Evolutionary conservation across 2,113 vertebrate species (phyloP), one percentile per base, ranked within the genome.

Genomic region (Ctenodactylus gundi): DNA sequence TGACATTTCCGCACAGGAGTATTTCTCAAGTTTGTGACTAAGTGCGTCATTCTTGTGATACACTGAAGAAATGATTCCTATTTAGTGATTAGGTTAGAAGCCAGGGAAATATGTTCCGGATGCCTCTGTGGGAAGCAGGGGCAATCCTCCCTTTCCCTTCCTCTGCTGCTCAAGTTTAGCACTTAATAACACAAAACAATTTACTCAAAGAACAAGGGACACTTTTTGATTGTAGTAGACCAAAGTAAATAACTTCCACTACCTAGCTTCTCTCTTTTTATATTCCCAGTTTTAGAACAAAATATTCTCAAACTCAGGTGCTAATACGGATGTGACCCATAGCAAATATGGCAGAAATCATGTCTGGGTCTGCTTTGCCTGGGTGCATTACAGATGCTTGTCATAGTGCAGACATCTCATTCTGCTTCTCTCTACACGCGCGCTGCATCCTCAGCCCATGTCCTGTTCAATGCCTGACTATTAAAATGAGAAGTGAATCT

Each of bases 21-120:
- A 80, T 14, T 92, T 92, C 60, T 88, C 27, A 94, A 75, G 58
- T 23, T 68, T 70, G 17, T 82, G 44, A 41, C 57, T 41, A 88
- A 55, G 12, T 76, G 4, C 29, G 88, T 85, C 36, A 81, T 46
- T 75, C 7, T 68, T 72, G 12, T 11, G 20, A 82, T 2, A 46
- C 29, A 6, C 12, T 85, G 91, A 41, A 41, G 39, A 46, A 9
- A 81, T 1, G 25, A 2, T 34, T 76, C 4, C 53, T 68, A 81
- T 73, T 81, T 57, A 85, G 65, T 80, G 78, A 60, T 44, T 46
- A 15, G 85, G 67, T 88, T 25, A 73, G n/a, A 88, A 84, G 67
- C 23, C 17, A 15, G 12, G 77, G 23, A 11, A 88, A 87, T 64
- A 36, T 57, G 15, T 80, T 57, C 81, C 51, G 36, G 49, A 57